Evolutionary conservation across 2,797 vertebrate genomes (phyloP), one percentile per base, ranked within the genome.

Genomic region (Lutjanus argentimaculatus): DNA sequence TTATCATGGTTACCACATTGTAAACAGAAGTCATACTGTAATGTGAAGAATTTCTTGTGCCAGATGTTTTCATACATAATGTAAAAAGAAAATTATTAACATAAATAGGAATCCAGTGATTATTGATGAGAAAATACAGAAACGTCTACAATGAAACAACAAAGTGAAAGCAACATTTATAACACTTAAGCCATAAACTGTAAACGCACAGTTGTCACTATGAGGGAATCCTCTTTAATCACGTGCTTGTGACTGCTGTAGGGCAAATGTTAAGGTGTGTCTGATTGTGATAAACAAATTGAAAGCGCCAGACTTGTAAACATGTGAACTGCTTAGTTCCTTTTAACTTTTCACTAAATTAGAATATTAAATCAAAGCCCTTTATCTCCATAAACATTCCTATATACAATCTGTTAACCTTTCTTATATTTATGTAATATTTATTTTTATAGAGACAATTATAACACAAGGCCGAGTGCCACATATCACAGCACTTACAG

Each of bases 1-100:
- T 88, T 89, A 76, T 86, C 73, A 48, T 80, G 76, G 89, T 81
- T 80, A 87, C 92, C 6, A 7, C 21, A 6, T 1, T 46, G 67
- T 66, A 45, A 75, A 82, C 6, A 83, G 2, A 80, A 67, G 61
- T 51, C 7, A 3, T 40, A 11, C 12, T 4, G 1, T 6, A 57
- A 73, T 19, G 21, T 14, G 36, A 57, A 21, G 16, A 53, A 22
- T 57, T 56, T 30, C 48, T 5, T 46, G 11, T 6, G 1, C 45
- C 12, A 48, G 7, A 15, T 22, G 6, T 57, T 36, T 45, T 52
- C 0, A 42, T 16, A 8, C 12, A 21, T 21, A 1, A 11, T 43
- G 4, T 30, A 25, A 71, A 49, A 16, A 57, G 1, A 43, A 68
- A 70, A 22, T 8, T 30, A 30, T 30, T 30, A 30, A 0, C 8